These are phyloP conservation scores for Eriosoma lanigerum DNA, from an alignment of 1,140 invertebrate genomes.

Conservation along the genomic window DNA sequence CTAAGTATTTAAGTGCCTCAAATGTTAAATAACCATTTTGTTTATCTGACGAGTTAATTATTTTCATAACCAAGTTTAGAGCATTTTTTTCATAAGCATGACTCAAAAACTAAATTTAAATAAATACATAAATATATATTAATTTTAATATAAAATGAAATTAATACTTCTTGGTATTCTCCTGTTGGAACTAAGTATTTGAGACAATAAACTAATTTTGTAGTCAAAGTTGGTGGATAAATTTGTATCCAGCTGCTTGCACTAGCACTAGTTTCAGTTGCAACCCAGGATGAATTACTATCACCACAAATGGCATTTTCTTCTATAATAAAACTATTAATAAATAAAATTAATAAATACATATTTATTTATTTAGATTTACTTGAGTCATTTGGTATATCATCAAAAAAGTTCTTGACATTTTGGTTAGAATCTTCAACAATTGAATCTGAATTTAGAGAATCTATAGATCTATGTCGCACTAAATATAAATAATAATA, in stretches of 20 bases:
- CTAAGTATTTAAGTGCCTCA: conserved; percentile 91
- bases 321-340: conserved; percentile 17
- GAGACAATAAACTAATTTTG: conserved; percentile 87
- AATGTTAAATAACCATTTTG: conserved; percentile 86
- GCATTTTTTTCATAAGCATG: conserved; percentile 91
- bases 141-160: conserved; percentile 17
- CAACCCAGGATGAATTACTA: conserved; percentile 83
- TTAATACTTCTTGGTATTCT: conserved; percentile 87
- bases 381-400: neutral
- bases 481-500: neutral
- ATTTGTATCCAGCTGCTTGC: conserved; percentile 85
- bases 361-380: neutral
- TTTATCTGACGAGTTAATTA: conserved; percentile 86
- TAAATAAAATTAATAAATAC: neutral
- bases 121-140: too few relatives aligned
- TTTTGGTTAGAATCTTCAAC: conserved; percentile 8
- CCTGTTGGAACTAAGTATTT: conserved; percentile 92
- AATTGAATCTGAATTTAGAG: neutral
- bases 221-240: conserved; percentile 81
- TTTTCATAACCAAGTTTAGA: conserved; percentile 83
- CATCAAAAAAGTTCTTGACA: neutral
- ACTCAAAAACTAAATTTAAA: conserved; percentile 71
- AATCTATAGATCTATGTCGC: neutral
- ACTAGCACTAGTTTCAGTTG: conserved; percentile 82
- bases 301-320: conserved; percentile 49